A percentile compares a stretch with the other conserved stretches of the same genome.
Evolutionary conservation across 37 sponge, comb jelly and placozoan species (phyloP).

Genomic region (Halisarca cf. caerulea): DNA sequence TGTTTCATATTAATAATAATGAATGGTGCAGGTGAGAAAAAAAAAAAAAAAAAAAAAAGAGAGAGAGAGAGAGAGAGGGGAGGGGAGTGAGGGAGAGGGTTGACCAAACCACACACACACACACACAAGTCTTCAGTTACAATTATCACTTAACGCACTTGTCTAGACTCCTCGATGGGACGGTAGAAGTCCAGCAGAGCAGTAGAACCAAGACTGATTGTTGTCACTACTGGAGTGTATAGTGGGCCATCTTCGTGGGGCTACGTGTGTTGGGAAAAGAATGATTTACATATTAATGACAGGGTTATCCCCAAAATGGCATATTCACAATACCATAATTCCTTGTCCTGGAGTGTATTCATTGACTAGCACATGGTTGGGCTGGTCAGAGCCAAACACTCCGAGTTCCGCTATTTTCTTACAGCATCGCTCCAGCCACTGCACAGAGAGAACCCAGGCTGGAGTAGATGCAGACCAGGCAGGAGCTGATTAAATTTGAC

Average conservation of each 20-base stretch:
- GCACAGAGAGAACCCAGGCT: too few species aligned
- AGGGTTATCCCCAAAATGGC: not conserved
- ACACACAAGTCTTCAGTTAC: too few species aligned
- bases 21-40: too few species aligned
- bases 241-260: conserved; percentile 98
- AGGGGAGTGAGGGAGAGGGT: too few species aligned
- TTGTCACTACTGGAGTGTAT: conserved; percentile 84
- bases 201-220: conserved; percentile 90
- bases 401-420: conserved; percentile 37
- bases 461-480: too few species aligned
- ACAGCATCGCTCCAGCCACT: conserved; percentile 80
- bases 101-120: too few species aligned
- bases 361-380: conserved; percentile 96
- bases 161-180: conserved; percentile 36
- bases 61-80: too few species aligned
- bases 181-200: conserved; percentile 85
- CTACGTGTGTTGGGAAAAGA: conserved; percentile 31
- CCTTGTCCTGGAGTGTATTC: conserved; percentile 97
- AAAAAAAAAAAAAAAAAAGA: too few species aligned
- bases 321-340: conserved; percentile 80
- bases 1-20: too few species aligned
- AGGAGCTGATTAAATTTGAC: not conserved
- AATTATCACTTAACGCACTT: too few species aligned
- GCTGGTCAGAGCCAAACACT: conserved; percentile 59
- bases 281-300: not conserved